Evolutionary conservation across 2,797 vertebrate species (phyloP), one percentile per base, ranked within the genome.

Genomic region (Scolopax rusticola): DNA sequence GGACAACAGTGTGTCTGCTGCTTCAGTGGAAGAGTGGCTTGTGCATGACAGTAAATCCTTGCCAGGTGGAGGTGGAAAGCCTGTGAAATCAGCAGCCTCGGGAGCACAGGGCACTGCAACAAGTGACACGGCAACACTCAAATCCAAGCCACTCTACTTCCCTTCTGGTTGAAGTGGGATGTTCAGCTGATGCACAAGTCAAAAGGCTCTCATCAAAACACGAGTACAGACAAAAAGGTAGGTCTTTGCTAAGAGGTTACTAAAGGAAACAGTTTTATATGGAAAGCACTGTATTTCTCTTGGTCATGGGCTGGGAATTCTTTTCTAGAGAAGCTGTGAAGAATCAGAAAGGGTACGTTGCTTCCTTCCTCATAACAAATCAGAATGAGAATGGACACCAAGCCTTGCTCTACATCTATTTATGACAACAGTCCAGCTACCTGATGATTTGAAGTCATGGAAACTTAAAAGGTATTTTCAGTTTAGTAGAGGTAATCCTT

Each of bases 71-170:
- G 56, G 64, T 40, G 27, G 71, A 95, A 93, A 95, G 84, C 81
- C 83, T 61, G 73, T 83, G 57, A 65, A 69, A 85, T 45, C 86
- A 51, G 81, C 88, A 94, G 84, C 68, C 43, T 74, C 75, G 53
- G 79, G 47, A 88, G 30, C 93, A 93, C 36, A 17, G 84, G 91
- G 82, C 88, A 63, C 86, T 69, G 86, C 84, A 84, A 88, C 81
- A 86, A 79, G 93, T 89, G 82, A 81, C 74, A 50, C 2, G 27
- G 84, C 77, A 84, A 33, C 75, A 50, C 2, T 23, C 40, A 59
- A 78, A 69, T 9, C 80, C 80, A 65, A 79, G 63, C 18, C 38
- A 28, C 48, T 12, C 71, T 32, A 33, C 59, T 43, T 57, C 50
- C 6, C 18, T 15, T 53, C 32, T 36, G 24, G 5, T 28, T 60